Evolutionary conservation across 2,113 vertebrate species (phyloP).

Genomic region (Carlito syrichta): DNA sequence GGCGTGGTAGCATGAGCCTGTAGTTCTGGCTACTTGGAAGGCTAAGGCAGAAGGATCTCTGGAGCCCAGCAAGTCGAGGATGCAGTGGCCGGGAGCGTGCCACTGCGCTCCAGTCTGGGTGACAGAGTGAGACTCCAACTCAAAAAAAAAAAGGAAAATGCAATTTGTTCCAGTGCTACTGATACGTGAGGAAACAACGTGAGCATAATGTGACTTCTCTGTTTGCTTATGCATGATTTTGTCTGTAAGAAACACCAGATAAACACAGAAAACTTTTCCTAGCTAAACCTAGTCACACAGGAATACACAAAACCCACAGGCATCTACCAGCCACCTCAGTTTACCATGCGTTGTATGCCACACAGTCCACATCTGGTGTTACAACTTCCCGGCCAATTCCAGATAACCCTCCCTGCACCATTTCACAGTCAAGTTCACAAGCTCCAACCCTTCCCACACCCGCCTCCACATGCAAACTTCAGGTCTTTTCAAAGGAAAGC

Average conservation of each 20-base stretch:
- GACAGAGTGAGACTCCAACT: too few relatives aligned
- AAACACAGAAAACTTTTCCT: neutral
- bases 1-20: too few relatives aligned
- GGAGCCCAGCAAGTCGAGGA: too few relatives aligned
- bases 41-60: too few relatives aligned
- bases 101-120: too few relatives aligned
- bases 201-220: neutral
- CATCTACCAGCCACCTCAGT: neutral
- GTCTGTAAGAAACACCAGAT: neutral
- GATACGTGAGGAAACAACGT: neutral
- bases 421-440: neutral
- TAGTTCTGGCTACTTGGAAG: too few relatives aligned
- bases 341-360: neutral
- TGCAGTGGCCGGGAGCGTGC: too few relatives aligned
- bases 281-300: neutral
- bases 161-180: neutral
- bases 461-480: neutral
- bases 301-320: neutral
- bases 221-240: neutral
- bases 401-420: neutral
- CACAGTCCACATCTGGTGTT: neutral
- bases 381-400: neutral
- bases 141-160: too few relatives aligned
- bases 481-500: neutral
- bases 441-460: neutral